These are phyloP conservation scores for Bombus pyrosoma DNA, from an alignment of 1,140 invertebrate species.

Conservation along the genomic window DNA sequence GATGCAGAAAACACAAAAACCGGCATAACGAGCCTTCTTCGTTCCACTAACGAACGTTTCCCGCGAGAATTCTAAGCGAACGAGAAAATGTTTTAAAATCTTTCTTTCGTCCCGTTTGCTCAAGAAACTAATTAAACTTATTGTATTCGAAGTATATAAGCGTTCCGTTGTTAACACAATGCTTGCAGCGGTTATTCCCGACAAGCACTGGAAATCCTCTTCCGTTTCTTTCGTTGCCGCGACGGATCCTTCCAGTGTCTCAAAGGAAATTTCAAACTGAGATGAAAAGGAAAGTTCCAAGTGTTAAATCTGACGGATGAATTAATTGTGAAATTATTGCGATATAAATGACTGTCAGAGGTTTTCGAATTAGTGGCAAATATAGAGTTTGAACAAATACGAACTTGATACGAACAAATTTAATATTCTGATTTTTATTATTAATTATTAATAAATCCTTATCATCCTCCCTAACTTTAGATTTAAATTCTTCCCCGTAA, in stretches of 20 bases:
- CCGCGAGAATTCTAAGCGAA: not conserved
- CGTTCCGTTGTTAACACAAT: not conserved
- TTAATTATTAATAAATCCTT: too few relatives aligned
- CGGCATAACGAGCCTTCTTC: not conserved
- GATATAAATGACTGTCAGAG: too few relatives aligned
- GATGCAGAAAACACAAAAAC: not conserved
- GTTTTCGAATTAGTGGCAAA: not conserved
- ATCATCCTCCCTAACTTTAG: too few relatives aligned
- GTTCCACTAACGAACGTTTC: not conserved
- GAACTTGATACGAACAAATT: too few relatives aligned
- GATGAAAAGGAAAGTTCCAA: not conserved
- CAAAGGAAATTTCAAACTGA: not conserved
- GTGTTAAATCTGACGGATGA: not conserved
- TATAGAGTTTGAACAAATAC: too few relatives aligned
- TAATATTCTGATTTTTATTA: too few relatives aligned
- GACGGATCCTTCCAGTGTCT: not conserved
- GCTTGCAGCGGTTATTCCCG: not conserved
- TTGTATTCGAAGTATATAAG: not conserved
- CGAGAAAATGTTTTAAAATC: not conserved
- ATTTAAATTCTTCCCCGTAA: too few relatives aligned
- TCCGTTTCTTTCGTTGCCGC: not conserved
- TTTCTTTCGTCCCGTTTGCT: not conserved
- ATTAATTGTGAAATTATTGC: not conserved
- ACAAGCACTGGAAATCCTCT: not conserved
- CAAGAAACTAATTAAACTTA: slow-evolving; percentile 10